Evolutionary conservation across 2,113 vertebrate genomes (phyloP).

Genomic region (Cottus gobio): DNA sequence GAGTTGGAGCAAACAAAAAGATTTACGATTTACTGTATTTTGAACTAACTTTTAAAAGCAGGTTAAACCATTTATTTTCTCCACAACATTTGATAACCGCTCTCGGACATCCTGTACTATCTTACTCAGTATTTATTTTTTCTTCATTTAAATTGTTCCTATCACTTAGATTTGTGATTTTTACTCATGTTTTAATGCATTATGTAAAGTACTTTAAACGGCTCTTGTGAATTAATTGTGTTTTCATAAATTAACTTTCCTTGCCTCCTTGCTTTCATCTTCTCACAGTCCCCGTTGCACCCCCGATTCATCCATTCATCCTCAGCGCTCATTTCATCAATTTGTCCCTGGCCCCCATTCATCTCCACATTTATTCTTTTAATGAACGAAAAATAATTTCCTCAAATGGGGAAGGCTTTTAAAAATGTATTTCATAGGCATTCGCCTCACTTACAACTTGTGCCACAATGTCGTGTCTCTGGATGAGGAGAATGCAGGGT

Average conservation of each 20-base stretch:
- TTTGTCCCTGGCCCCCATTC: slow-evolving; percentile 38
- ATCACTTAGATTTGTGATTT: slow-evolving; percentile 10
- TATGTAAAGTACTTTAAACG: slow-evolving; percentile 38
- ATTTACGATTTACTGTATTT: background rate
- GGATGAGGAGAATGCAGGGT: slow-evolving; percentile 11
- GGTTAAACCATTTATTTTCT: background rate
- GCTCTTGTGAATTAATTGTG: slow-evolving; percentile 37
- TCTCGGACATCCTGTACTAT: background rate
- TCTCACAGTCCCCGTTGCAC: slow-evolving; percentile 35
- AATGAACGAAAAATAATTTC: slow-evolving; percentile 6
- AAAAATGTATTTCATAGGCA: slow-evolving; percentile 8
- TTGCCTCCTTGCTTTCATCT: slow-evolving; percentile 50
- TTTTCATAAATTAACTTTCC: slow-evolving; percentile 52
- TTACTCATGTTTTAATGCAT: slow-evolving; percentile 24
- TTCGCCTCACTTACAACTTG: slow-evolving; percentile 33
- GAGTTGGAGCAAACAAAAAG: background rate
- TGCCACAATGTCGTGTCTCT: slow-evolving; percentile 8
- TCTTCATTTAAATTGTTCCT: background rate
- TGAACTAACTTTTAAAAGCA: background rate
- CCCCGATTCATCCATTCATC: slow-evolving; percentile 20
- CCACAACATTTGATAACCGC: slow-evolving; percentile 6
- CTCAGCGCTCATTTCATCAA: slow-evolving; percentile 24
- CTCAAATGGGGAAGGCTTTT: background rate
- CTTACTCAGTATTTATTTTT: background rate
- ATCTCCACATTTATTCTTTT: slow-evolving; percentile 12